A percentile compares a stretch with the other conserved stretches of the same genome.
phyloP scores from a whole-genome alignment of 1,140 invertebrate species.

The Lepidurus couesii region DNA sequence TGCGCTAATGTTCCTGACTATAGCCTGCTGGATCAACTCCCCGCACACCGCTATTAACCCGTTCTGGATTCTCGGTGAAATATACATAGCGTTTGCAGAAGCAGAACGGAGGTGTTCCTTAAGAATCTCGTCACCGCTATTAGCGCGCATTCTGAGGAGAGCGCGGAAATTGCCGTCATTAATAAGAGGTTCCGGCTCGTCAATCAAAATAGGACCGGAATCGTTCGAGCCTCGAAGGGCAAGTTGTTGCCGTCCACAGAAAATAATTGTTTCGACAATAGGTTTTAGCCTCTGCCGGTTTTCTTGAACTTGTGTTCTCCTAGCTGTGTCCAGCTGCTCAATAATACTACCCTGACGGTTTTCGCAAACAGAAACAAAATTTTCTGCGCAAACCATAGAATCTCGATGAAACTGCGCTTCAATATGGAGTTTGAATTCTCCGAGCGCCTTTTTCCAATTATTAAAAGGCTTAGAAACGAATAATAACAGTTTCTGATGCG shows the following conservation, averaged over 20 bases:
- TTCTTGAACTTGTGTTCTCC: slow-evolving; percentile 13
- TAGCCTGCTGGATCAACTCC: not conserved
- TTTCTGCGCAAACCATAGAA: not conserved
- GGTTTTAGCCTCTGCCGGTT: slow-evolving; percentile 13
- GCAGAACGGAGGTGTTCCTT: too few species aligned
- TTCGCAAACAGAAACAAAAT: not conserved
- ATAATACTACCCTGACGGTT: not conserved
- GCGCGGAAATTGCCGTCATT: too few species aligned
- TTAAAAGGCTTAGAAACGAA: too few species aligned
- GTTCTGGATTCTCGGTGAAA: too few species aligned
- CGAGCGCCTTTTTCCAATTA: too few species aligned
- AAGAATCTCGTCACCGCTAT: too few species aligned
- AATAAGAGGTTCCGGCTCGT: too few species aligned
- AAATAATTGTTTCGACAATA: slow-evolving; percentile 24
- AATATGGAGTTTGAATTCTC: too few species aligned
- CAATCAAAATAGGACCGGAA: not conserved
- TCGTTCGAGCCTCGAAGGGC: slow-evolving; percentile 25
- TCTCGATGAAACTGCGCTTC: not conserved
- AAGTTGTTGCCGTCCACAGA: slow-evolving; percentile 30
- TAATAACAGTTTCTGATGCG: too few species aligned
- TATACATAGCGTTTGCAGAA: too few species aligned
- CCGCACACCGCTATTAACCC: too few species aligned
- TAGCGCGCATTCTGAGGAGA: too few species aligned
- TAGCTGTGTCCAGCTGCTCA: not conserved
- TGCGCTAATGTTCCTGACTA: slow-evolving; percentile 23